These are phyloP conservation scores for Cryptocephalus primarius DNA, from an alignment of 2,888 invertebrate genomes.

Conservation along the genomic window DNA sequence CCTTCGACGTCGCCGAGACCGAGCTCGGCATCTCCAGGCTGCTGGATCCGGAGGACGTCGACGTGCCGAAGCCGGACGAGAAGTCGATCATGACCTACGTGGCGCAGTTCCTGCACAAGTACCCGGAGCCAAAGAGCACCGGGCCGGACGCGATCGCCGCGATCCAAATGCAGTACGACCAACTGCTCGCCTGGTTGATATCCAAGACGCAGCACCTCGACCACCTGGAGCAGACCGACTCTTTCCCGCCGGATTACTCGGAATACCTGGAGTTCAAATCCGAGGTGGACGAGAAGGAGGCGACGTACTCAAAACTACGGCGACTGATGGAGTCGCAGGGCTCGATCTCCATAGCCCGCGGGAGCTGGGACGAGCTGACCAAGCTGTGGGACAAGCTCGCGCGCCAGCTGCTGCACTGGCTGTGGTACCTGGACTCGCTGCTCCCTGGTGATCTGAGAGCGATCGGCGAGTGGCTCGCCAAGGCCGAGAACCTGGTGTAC, in stretches of 20 bases:
- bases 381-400: conserved; percentile 73
- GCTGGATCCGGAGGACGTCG: conserved; percentile 91
- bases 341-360: conserved; percentile 68
- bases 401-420: conserved; percentile 71
- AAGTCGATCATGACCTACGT: conserved; percentile 98
- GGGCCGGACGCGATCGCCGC: conserved; percentile 64
- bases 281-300: conserved; percentile 63
- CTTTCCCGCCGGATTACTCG: conserved; percentile 67
- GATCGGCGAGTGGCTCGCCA: conserved; percentile 83
- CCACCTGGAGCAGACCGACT: conserved; percentile 63
- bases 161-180: conserved; percentile 71
- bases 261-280: conserved; percentile 69
- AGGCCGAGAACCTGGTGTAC: conserved; percentile 71
- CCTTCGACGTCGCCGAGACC: conserved; percentile 85
- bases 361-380: conserved; percentile 78
- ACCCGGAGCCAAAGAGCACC: conserved; percentile 74
- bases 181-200: conserved; percentile 70
- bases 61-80: conserved; percentile 92
- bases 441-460: conserved; percentile 73
- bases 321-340: conserved; percentile 71
- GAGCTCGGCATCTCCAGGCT: conserved; percentile 80
- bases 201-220: conserved; percentile 68
- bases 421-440: conserved; percentile 76
- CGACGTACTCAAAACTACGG: conserved; percentile 65
- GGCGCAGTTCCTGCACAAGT: conserved; percentile 93